Base-by-base conservation (phyloP, 2,113 vertebrate genomes). In the Misgurnus mizolepis region DNA sequence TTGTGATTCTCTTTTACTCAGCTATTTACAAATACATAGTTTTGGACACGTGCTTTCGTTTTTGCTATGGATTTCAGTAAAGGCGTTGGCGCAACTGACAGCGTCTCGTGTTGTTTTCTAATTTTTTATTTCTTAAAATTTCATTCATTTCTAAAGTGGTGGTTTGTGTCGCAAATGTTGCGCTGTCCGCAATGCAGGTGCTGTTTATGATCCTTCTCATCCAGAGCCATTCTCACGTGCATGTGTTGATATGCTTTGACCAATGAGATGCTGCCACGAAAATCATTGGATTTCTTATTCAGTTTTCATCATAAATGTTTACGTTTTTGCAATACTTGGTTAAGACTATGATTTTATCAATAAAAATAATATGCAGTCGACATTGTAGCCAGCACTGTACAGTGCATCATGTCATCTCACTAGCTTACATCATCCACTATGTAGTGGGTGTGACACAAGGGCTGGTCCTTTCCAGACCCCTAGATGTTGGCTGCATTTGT, bases 151-250 rank as follows among this genome's bases (percentile, higher is more conserved):
- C n/a, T 34, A 69, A n/a, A 9, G 7, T 43, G 18, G 11, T 22
- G 15, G 18, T 55, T 62, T 43, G n/a, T 62, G 18, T 67, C 11
- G 50, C 17, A 17, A 56, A 27, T 67, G 43, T 75, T 88, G 86
- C 90, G 87, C 91, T 91, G 89, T 93, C 92, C 93, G 92, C 93
- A 93, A 89, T 93, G 93, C 93, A 91, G 93, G 90, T 93, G 89
- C 90, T 89, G 89, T 78, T 76, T 58, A 64, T 56, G 73, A 70
- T 66, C 74, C 62, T 64, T 61, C 45, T 77, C 75, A 55, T 77
- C 47, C 27, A 2, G 27, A 34, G 27, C 27, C 27, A 34, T 34
- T 34, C 75, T 77, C 75, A 67, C 75, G 40, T 60, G 76, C 61
- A 22, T 79, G 76, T 79, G 76, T 76, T 79, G 67, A 45, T 65